Evolutionary conservation across 2,113 vertebrate genomes (phyloP).

Genomic region (Brienomyrus longianalis): DNA sequence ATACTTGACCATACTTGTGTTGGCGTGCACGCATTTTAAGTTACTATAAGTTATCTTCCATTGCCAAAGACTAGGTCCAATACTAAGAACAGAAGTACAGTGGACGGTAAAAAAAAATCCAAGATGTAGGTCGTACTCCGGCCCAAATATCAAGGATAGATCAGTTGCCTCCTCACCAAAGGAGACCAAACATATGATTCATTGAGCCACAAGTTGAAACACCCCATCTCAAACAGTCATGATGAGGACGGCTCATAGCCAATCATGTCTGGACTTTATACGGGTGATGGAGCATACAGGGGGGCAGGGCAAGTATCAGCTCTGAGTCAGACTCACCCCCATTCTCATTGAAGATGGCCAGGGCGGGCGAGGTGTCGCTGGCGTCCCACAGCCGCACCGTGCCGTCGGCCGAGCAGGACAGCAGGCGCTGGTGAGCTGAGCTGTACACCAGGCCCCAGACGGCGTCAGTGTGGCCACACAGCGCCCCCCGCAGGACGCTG

Average conservation of each 20-base stretch:
- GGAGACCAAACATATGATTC: not conserved
- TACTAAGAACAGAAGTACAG: not conserved
- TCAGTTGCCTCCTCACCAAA: not conserved
- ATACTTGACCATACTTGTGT: too few relatives aligned
- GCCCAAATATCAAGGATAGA: not conserved
- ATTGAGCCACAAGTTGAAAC: not conserved
- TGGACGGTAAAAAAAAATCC: not conserved
- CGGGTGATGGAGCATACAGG: not conserved
- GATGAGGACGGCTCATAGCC: not conserved
- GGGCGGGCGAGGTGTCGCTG: slow-evolving; percentile 71
- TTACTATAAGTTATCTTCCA: too few relatives aligned
- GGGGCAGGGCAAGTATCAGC: not conserved
- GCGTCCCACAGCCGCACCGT: slow-evolving; percentile 88
- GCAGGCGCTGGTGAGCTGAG: slow-evolving; percentile 77
- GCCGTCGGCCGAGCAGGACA: slow-evolving; percentile 92
- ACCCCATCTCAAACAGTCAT: not conserved
- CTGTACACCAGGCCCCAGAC: slow-evolving; percentile 94
- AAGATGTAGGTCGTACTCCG: not conserved
- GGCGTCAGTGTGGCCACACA: slow-evolving; percentile 83
- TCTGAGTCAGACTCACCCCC: slow-evolving; percentile 59
- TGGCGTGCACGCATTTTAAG: too few relatives aligned
- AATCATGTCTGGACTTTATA: not conserved
- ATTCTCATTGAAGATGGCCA: slow-evolving; percentile 82
- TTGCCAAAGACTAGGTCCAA: too few relatives aligned
- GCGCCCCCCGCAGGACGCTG: slow-evolving; percentile 77